Base-by-base conservation (phyloP, 30 jellyfish, hydroid and myxozoan species). In the Thelohanellus kitauei region DNA sequence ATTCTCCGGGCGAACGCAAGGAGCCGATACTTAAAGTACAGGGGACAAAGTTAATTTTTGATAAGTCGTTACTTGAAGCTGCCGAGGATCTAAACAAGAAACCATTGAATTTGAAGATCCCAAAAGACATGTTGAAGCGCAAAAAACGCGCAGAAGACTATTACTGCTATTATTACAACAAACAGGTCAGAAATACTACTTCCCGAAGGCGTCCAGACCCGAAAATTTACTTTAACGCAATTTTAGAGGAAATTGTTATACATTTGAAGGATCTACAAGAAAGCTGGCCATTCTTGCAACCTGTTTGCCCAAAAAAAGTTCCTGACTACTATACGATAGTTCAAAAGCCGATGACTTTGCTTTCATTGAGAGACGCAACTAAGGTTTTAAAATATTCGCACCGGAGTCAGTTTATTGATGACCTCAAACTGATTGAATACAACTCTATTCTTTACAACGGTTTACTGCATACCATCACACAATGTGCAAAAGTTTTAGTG, bases 211-310 rank as follows among this genome's bases (percentile, higher is more conserved):
- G 35, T 5, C 8, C 35, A 5, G 12, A 27, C 12, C 35, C 35
- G 8, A 8, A 27, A 12, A 85, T 69, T 12, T 84, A 85, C 17
- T 34, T 69, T 27, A 69, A 64, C 51, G 65, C 60, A 5, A 48
- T 69, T 16, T 53, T 69, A 17, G 91, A 69, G 40, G 38, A 52
- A 32, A 47, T 60, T 23, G 50, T 56, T 21, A 31, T 68, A 10
- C 55, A 49, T 24, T 53, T 69, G 38, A 69, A 69, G 44, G 85
- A 69, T 38, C 31, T 46, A 13, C 83, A 84, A 0, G 85, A 69
- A 84, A 73, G 93, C 38, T 73, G 93, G 93, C 85, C 93, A 31
- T 73, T 73, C 42, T 87, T 54, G 25, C 50, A 83, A 4, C 88
- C 93, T 6, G 93, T 73, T 0, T 53, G 84, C 0, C 39, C 57